These are phyloP conservation scores for Sepiola atlantica DNA, from an alignment of 2,888 invertebrate species.

Conservation along the genomic window DNA sequence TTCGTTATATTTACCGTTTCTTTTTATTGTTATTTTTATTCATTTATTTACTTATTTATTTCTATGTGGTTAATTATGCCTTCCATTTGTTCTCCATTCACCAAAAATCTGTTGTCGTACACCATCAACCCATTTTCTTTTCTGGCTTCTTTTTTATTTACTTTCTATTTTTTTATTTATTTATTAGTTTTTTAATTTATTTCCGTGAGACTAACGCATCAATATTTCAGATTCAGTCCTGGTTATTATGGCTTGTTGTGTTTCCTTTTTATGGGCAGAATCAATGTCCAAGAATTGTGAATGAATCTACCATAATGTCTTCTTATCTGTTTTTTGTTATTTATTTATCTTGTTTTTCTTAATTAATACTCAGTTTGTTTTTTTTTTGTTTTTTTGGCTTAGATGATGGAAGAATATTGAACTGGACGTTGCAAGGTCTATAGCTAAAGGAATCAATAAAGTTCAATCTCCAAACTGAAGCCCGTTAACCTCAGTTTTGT, in stretches of 20 bases:
- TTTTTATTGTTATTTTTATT: neutral
- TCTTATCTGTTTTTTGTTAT: neutral
- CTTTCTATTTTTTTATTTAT: too few species aligned
- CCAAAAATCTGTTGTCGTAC: neutral
- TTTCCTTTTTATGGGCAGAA: neutral
- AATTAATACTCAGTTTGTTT: neutral
- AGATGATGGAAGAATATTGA: neutral
- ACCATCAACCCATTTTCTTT: neutral
- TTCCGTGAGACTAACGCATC: slow-evolving; percentile 21
- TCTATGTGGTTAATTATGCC: slow-evolving; percentile 5
- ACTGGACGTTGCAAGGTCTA: neutral
- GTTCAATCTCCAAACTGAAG: neutral
- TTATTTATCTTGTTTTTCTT: neutral
- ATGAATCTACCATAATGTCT: neutral
- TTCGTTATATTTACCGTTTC: neutral
- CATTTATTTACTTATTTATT: neutral
- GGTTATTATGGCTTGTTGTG: neutral
- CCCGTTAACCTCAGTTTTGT: neutral
- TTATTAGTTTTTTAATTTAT: neutral
- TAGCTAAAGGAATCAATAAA: neutral
- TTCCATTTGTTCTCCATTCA: slow-evolving; percentile 23
- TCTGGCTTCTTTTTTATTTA: neutral
- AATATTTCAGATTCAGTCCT: slow-evolving; percentile 6
- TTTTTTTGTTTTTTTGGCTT: neutral
- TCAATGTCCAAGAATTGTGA: slow-evolving; percentile 10